Evolutionary conservation across 2,888 invertebrate genomes (phyloP), one percentile per base, ranked within the genome.

Genomic region (Nephrocerus scutellatus): DNA sequence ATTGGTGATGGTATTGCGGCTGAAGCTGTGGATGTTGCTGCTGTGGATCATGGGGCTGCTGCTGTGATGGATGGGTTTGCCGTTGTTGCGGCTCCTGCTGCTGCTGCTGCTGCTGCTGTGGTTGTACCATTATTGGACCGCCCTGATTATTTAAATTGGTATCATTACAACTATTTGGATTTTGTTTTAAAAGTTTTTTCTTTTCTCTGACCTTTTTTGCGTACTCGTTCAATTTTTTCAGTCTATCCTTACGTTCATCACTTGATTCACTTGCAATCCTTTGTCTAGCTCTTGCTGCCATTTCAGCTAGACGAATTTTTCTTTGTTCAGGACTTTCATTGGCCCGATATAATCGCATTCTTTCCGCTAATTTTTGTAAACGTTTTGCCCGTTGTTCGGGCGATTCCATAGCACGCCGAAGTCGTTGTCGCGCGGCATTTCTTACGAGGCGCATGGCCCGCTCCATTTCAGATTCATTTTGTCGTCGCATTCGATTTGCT

Each of bases 171-270:
- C 44, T 45, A 44, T 47, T 53, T 55, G 50, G 48, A 45, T 46
- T 57, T 48, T 60, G 59, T 52, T 66, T 66, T 52, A 61, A 48
- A 56, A 55, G 53, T 60, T 65, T 62, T 62, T 67, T 68, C 62
- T 63, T 64, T 59, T 64, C 62, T 61, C 68, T 62, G 60, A 68
- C 66, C 64, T 64, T 67, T 63, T 68, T 67, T 48, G 68, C 68
- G 49, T 68, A 68, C 44, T 68, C 68, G 54, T 68, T 67, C 49
- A 68, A 55, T 55, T 68, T 68, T 55, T 64, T 62, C 57, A 68
- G 62, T 56, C 68, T 60, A 44, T 67, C 66, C 60, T 65, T 63
- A 43, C 68, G 63, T 49, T 68, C 66, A 16, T 67, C 68, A 25
- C 54, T 50, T 8, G 59, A 49, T 44, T 68, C 68, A 41, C 57